A percentile compares a stretch with the other conserved stretches of the same genome.
These are phyloP conservation scores for Apamea crenata DNA, from an alignment of 2,888 invertebrate species.

Conservation along the genomic window DNA sequence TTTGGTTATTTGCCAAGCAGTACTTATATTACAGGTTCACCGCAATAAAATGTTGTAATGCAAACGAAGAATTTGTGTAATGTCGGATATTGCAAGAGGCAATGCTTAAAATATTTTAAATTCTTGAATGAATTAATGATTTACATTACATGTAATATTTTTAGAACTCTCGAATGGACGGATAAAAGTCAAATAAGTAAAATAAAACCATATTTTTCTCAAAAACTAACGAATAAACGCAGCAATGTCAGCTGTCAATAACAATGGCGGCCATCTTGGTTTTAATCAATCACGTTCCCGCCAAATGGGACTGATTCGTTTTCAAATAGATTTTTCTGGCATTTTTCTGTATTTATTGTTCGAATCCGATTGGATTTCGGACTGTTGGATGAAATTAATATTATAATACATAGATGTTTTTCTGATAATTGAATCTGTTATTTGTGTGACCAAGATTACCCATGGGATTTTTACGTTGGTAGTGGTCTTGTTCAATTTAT, in stretches of 20 bases:
- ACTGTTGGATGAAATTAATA: constrained; percentile 36
- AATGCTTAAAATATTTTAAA: neutral
- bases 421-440: constrained; percentile 20
- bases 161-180: neutral
- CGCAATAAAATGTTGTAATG: neutral
- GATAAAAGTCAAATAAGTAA: constrained; percentile 12
- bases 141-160: neutral
- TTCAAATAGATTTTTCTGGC: constrained; percentile 55
- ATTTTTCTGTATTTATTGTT: constrained; percentile 45
- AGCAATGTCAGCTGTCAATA: constrained; percentile 58
- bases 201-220: constrained; percentile 10
- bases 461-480: constrained; percentile 16
- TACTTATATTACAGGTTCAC: neutral
- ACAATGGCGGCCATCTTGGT: constrained; percentile 68
- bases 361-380: constrained; percentile 42
- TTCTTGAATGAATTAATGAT: neutral
- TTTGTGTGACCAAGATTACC: constrained; percentile 22
- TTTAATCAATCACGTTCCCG: constrained; percentile 71
- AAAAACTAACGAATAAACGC: constrained; percentile 30
- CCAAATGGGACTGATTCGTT: constrained; percentile 64
- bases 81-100: neutral
- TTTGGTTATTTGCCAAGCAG: neutral
- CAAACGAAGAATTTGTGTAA: neutral
- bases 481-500: neutral
- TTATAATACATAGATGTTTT: constrained; percentile 21